Evolutionary conservation across 2,888 invertebrate genomes (phyloP).

Genomic region (Malthinus seriepunctatus): DNA sequence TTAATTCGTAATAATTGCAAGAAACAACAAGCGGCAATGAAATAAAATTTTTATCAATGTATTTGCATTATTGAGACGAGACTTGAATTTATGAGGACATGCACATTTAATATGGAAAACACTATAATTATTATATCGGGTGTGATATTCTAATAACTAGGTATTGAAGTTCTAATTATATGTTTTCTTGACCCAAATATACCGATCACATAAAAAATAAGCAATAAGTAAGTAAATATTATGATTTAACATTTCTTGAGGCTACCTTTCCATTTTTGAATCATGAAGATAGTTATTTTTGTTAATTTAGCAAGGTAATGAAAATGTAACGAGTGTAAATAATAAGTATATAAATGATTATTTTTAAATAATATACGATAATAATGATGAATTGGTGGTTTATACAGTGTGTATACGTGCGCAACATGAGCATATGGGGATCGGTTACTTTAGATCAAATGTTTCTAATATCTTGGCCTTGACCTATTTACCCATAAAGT

Average conservation of each 20-base stretch:
- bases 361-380: too few relatives aligned
- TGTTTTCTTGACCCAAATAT: constrained; percentile 26
- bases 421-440: too few relatives aligned
- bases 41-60: background rate
- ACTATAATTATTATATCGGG: constrained; percentile 21
- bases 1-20: background rate
- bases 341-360: background rate
- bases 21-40: too few relatives aligned
- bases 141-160: constrained; percentile 16
- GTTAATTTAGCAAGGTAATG: constrained; percentile 6
- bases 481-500: too few relatives aligned
- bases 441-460: too few relatives aligned
- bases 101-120: constrained; percentile 5
- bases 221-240: constrained; percentile 1
- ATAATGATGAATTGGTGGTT: too few relatives aligned
- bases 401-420: too few relatives aligned
- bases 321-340: constrained; percentile 1
- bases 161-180: constrained; percentile 13
- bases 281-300: background rate
- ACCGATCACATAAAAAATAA: constrained; percentile 1
- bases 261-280: constrained; percentile 6
- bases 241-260: constrained; percentile 6
- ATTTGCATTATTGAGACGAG: background rate
- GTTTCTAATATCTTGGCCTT: too few relatives aligned
- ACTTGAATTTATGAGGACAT: constrained; percentile 1